A percentile compares a stretch with the other conserved stretches of the same genome.
Evolutionary conservation across 2,888 invertebrate species (phyloP).

Genomic region (Brachycybe producta): DNA sequence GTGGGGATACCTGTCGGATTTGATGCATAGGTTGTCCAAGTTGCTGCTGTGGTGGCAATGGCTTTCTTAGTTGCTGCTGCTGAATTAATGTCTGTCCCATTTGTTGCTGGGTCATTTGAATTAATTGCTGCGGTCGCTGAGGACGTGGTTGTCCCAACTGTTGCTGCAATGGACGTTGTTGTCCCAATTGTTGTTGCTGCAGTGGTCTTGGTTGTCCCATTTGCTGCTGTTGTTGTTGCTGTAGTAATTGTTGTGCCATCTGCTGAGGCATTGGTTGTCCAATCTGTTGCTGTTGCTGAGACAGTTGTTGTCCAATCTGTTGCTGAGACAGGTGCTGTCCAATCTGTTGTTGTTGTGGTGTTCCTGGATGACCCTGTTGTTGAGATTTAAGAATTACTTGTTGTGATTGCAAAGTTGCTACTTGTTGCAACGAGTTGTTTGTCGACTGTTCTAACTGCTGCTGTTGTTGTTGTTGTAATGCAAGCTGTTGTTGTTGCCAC

Average conservation of each 20-base stretch:
- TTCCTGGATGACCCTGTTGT: conserved; percentile 13
- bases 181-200: conserved; percentile 6
- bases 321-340: conserved; percentile 36
- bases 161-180: conserved; percentile 19
- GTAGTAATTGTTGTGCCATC: conserved; percentile 30
- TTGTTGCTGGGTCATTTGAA: conserved; percentile 26
- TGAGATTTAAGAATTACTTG: too few species aligned
- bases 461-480: conserved; percentile 15
- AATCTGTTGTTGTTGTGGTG: conserved; percentile 17
- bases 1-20: too few species aligned
- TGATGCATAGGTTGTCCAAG: conserved; percentile 39
- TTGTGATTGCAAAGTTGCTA: too few species aligned
- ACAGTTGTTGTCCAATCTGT: conserved; percentile 30
- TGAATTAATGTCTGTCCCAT: conserved; percentile 28
- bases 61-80: conserved; percentile 28
- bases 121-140: conserved; percentile 21
- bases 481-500: conserved; percentile 3
- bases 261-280: conserved; percentile 26
- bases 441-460: too few species aligned
- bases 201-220: neutral
- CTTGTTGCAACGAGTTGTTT: too few species aligned
- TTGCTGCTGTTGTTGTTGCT: conserved; percentile 23
- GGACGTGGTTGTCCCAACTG: conserved; percentile 23
- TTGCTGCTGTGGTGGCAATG: conserved; percentile 14
- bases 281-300: conserved; percentile 25